Base-by-base conservation (phyloP, 2,797 vertebrate genomes). In the Dromococcyx pavoninus region DNA sequence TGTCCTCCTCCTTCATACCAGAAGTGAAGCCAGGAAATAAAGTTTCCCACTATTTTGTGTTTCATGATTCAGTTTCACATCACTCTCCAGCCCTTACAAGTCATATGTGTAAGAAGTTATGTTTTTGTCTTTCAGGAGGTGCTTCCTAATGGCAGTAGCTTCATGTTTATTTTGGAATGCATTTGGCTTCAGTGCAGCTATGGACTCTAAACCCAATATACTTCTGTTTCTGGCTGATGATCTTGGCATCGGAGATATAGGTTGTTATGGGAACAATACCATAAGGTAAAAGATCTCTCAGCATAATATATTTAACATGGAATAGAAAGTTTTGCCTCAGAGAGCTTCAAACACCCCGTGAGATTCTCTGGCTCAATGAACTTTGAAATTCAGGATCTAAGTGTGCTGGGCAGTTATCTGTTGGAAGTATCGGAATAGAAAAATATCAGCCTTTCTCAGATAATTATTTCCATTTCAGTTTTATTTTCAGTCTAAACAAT, bases 141-240 rank as follows among this genome's bases (percentile, higher is more conserved):
- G 17, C 8, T 7, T 66, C 18, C 5, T n/a, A 28, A 27, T 2
- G 7, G 54, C 73, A 2, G 25, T 95, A 43, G 8, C 15, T 13
- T 62, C 57, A 2, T 69, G 60, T 39, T n/a, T 86, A 16, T 72
- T 95, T 13, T 86, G 79, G 65, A 44, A 54, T 35, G 28, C 4
- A 0, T 50, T 43, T 53, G 51, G 28, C 10, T 64, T 41, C 3
- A 44, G 22, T 30, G 48, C 56, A 23, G 48, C 60, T 30, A 10
- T 33, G 30, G 62, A 60, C 12, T 33, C 61, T 6, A 98, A 94
- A 91, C 99, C 99, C 5, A 99, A 99, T 74, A 97, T 99, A 73
- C 96, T 99, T 8, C 95, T 99, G 61, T 98, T 99, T 28, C 97
- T 99, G 97, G 98, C 98, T 1, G 99, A 99, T 30, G 98, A 99